phyloP scores from a whole-genome alignment of 2,113 vertebrate genomes.

The Formicarius rufipectus region DNA sequence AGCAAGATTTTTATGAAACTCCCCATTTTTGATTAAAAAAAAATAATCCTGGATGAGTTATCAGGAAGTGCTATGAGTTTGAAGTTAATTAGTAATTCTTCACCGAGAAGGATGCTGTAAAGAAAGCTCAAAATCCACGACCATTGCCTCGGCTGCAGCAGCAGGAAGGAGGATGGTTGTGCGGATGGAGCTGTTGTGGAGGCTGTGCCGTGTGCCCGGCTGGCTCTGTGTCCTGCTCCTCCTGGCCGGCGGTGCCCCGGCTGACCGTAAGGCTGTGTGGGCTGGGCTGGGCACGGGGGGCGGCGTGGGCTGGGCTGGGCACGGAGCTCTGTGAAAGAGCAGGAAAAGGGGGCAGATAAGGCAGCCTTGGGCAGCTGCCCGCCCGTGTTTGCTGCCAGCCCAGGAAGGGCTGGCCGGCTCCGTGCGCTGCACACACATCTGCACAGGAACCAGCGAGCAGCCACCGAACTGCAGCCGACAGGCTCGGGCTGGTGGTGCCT shows the following conservation, averaged over 20 bases:
- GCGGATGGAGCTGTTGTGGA: no score
- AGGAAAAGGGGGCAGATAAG: neutral
- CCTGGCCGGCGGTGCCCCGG: neutral
- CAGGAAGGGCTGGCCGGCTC: no score
- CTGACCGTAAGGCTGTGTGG: no score
- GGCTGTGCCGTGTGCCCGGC: no score
- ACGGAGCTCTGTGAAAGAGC: neutral
- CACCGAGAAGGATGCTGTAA: slow-evolving; percentile 4
- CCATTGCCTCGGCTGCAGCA: neutral
- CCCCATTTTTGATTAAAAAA: neutral
- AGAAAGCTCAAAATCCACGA: slow-evolving; percentile 57
- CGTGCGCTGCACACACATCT: no score
- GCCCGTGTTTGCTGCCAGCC: neutral
- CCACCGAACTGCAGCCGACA: neutral
- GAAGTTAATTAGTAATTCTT: slow-evolving; percentile 63
- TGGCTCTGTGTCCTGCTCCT: slow-evolving; percentile 11
- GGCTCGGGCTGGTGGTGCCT: neutral
- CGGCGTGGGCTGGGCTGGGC: no score
- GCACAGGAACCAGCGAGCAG: neutral
- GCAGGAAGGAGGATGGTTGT: neutral
- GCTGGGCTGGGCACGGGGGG: no score
- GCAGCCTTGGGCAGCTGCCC: neutral
- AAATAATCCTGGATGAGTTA: neutral
- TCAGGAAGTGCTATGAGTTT: neutral
- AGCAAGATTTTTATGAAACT: neutral